Percentiles rank a stretch among this genome's conserved stretches.
phyloP scores from a whole-genome alignment of 2,113 vertebrate species.

The Aspiorhynchus laticeps region DNA sequence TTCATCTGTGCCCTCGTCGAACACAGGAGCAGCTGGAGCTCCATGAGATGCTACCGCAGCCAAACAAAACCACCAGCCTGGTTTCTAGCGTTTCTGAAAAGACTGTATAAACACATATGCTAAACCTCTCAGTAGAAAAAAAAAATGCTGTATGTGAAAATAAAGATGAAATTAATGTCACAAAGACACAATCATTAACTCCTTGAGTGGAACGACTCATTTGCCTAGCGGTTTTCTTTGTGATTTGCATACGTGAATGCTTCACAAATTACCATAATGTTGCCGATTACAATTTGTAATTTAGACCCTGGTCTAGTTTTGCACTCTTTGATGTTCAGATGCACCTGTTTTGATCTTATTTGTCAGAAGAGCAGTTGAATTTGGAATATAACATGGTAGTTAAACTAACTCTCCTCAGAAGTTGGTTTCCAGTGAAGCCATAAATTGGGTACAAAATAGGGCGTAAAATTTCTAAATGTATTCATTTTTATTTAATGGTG shows the following conservation, averaged over 20 bases:
- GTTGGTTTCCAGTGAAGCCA: neutral
- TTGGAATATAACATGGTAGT: neutral
- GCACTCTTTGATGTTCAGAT: constrained; percentile 25
- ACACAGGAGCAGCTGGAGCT: neutral
- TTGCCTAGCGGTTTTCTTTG: constrained; percentile 12
- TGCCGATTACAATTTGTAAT: constrained; percentile 33
- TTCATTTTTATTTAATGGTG: neutral
- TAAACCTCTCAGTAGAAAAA: neutral
- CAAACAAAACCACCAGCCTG: neutral
- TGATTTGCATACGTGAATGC: constrained; percentile 21
- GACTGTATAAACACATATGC: neutral
- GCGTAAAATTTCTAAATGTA: neutral
- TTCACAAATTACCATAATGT: constrained; percentile 10
- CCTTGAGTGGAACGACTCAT: constrained; percentile 10
- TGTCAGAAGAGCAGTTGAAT: neutral
- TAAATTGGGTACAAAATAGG: neutral
- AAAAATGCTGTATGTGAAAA: neutral
- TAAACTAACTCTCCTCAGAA: neutral
- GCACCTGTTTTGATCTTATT: constrained; percentile 27
- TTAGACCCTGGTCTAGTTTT: constrained; percentile 15
- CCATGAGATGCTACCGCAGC: neutral
- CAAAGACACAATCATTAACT: constrained; percentile 17
- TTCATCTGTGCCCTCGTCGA: neutral
- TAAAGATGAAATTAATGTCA: constrained; percentile 29
- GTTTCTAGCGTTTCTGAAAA: neutral